Evolutionary conservation across 2,888 invertebrate genomes (phyloP), one percentile per base, ranked within the genome.

Genomic region (Linnaemya vulpina): DNA sequence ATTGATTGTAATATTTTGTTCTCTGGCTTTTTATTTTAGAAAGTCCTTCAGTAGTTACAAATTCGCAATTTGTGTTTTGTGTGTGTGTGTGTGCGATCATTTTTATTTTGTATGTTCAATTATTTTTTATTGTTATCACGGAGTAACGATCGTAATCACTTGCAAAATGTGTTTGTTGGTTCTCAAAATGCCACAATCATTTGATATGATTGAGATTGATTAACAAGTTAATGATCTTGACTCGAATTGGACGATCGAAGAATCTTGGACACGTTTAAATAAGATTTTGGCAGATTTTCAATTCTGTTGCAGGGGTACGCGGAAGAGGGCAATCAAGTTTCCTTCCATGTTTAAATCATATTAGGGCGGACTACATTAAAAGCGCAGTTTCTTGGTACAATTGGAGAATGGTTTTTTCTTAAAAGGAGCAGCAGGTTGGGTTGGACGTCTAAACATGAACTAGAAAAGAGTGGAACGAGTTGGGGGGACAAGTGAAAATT

Each of bases 1-100:
- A n/a, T 68, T 17, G 38, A 15, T 51, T 25, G n/a, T n/a, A 67
- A 67, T 58, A 38, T 25, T n/a, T 30, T 40, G 9, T 43, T 38
- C 22, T 13, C 25, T 77, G 30, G 3, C 5, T 67, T 53, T 46
- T 5, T 25, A 22, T 53, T 74, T 75, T 75, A 55, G 68, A 81
- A 81, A 75, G 81, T 75, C 60, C 60, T 75, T 81, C 46, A 68
- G 25, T 60, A 53, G 35, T 71, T 63, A 65, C 25, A 55, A 53
- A 62, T 46, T 43, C 3, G 9, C 17, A 60, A 51, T 70, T 70
- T 62, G 25, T 63, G 38, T n/a, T 38, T 76, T 30, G 4, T 75
- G 20, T 51, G 17, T 30, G 13, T 49, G 30, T 20, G 15, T 67
- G 3, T 13, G 13, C n/a, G 30, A 17, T 17, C 35, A 17, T 30